Conservation (phyloP, 2,113 vertebrate species). For the Sebastes schlegelii region DNA sequence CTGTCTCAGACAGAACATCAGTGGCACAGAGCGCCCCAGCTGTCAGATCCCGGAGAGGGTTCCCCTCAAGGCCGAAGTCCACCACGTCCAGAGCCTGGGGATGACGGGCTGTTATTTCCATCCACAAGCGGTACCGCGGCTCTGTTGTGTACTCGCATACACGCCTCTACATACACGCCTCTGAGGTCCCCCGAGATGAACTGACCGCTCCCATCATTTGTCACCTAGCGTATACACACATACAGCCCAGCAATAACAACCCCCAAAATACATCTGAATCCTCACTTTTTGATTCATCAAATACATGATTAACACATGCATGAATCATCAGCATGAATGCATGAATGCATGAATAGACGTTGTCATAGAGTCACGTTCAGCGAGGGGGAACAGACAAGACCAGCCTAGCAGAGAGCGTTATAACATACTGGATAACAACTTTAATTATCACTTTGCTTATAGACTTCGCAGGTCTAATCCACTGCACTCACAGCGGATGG, state of each 20-base stretch:
- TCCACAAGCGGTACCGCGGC: constrained; percentile 59
- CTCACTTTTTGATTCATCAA: constrained; percentile 70
- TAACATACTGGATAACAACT: constrained; percentile 40
- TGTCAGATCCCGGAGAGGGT: constrained; percentile 41
- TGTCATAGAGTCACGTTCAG: constrained; percentile 45
- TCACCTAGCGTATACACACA: constrained; percentile 56
- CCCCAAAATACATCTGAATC: constrained; percentile 55
- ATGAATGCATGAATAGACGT: constrained; percentile 39
- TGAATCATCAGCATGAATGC: constrained; percentile 68
- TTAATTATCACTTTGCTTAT: constrained; percentile 39
- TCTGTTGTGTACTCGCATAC: constrained; percentile 57
- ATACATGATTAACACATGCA: constrained; percentile 52
- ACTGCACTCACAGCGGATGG: not conserved
- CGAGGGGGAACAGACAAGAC: constrained; percentile 20
- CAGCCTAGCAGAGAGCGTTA: constrained; percentile 29
- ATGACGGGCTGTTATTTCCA: constrained; percentile 66
- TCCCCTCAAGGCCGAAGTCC: constrained; percentile 49
- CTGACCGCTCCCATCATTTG: constrained; percentile 60
- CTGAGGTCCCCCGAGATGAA: constrained; percentile 60
- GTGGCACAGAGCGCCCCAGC: constrained; percentile 44
- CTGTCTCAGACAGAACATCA: constrained; percentile 42
- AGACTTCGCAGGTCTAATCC: constrained; percentile 31
- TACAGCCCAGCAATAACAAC: constrained; percentile 48
- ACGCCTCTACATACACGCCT: constrained; percentile 44
- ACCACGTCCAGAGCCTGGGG: constrained; percentile 35